These are phyloP conservation scores for Perognathus longimembris DNA, from an alignment of 2,113 vertebrate species.

Conservation along the genomic window DNA sequence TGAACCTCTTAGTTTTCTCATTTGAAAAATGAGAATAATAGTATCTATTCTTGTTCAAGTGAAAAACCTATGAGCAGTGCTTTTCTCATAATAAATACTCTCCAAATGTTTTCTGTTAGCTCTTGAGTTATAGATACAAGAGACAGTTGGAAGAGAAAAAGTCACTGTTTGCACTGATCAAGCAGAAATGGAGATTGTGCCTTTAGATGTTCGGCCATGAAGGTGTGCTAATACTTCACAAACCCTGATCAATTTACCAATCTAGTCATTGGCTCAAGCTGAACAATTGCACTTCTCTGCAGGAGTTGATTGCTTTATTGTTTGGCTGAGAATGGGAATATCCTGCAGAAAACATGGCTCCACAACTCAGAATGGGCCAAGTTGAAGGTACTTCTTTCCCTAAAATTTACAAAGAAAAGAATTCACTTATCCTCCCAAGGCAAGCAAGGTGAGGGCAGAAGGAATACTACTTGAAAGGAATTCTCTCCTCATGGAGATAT, in stretches of 20 bases:
- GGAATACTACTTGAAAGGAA: neutral
- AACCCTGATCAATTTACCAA: neutral
- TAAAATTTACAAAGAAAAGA: constrained; percentile 21
- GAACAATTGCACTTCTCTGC: neutral
- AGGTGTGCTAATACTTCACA: neutral
- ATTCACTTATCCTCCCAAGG: neutral
- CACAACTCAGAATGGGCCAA: neutral
- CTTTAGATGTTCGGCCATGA: constrained; percentile 24
- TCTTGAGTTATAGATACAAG: neutral
- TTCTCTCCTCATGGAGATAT: neutral
- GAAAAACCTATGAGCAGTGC: neutral
- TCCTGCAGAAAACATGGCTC: constrained; percentile 6
- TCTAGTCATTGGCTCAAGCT: neutral
- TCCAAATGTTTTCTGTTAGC: neutral
- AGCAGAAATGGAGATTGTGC: constrained; percentile 8
- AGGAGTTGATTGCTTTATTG: neutral
- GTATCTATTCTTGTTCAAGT: neutral
- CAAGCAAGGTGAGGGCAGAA: neutral
- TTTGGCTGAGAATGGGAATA: constrained; percentile 7
- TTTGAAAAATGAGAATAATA: constrained; percentile 36
- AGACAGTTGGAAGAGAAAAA: neutral
- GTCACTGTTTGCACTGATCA: neutral
- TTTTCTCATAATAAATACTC: neutral
- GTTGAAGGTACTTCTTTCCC: neutral
- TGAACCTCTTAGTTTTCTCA: constrained; percentile 44